Evolutionary conservation across 2,797 vertebrate species (phyloP), one percentile per base, ranked within the genome.

Genomic region (Labeo calbasu): DNA sequence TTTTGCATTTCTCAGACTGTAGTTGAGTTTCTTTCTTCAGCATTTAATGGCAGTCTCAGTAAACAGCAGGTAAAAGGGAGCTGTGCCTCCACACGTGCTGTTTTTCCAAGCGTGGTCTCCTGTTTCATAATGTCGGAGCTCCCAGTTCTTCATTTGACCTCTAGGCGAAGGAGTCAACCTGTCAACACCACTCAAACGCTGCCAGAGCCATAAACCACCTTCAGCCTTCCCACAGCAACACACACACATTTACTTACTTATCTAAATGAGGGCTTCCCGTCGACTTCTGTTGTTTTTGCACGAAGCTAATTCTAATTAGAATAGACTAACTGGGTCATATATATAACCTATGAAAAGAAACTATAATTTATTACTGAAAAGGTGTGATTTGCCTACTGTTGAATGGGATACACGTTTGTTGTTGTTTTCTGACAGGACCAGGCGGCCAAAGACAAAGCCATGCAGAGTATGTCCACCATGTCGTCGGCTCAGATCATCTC

Each of bases 401-500:
- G 32, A 36, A 43, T 43, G 6, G 40, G 40, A 43, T 43, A 43
- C 40, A 50, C 9, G 63, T 81, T 46, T 81, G 50, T 86, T 59
- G 28, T 86, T 21, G 13, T 63, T 70, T 88, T 77, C n/a, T 78
- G 5, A 77, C 79, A 99, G 97, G 97, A 99, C 91, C 97, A 99
- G 95, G 96, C 95, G 89, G 97, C 97, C 92, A 99, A 99, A 96
- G 97, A 98, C 93, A 98, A 99, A 93, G 97, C 96, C 77, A 94
- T 99, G 89, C 97, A 99, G 92, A 99, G 96, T 92, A 98, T 99
- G 97, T 96, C 97, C 91, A 95, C 94, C 90, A 97, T 99, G 97
- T 98, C 98, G 86, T 98, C 97, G 65, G 96, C 97, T 28, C 98
- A 99, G 95, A 97, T 98, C 92, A 96, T 99, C 94, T 99, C 98